These are phyloP conservation scores for Pitta sordida DNA, from an alignment of 2,113 vertebrate genomes.

Conservation along the genomic window DNA sequence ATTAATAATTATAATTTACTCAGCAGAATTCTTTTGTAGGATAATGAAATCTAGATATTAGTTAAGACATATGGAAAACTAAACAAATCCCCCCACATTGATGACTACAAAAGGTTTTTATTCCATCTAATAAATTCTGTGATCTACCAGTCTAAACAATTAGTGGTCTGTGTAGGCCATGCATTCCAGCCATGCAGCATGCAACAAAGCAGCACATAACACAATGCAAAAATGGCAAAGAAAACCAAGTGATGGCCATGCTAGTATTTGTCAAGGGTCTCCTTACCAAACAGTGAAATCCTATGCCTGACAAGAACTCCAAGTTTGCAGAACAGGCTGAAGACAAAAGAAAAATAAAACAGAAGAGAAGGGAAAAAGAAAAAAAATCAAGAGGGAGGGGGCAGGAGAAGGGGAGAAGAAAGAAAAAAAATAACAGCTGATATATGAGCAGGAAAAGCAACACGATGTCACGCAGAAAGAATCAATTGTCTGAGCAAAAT, in stretches of 20 bases:
- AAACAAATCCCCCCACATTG: not conserved
- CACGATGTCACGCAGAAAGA: conserved; percentile 77
- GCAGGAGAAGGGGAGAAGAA: not conserved
- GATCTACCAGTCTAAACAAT: conserved; percentile 7
- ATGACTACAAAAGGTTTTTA: not conserved
- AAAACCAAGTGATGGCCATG: conserved; percentile 73
- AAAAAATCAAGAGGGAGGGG: not conserved
- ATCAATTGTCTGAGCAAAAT: conserved; percentile 71
- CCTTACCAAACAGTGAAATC: conserved; percentile 99
- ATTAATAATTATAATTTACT: not conserved
- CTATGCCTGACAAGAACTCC: conserved; percentile 99
- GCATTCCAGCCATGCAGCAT: conserved; percentile 73
- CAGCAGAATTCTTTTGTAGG: not conserved
- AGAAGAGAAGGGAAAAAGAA: conserved; percentile 59
- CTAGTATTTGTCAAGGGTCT: conserved; percentile 73
- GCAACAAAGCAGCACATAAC: conserved; percentile 63
- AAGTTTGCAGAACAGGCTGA: conserved; percentile 99
- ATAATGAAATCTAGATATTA: not conserved
- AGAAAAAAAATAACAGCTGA: conserved; percentile 75
- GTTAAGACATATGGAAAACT: not conserved
- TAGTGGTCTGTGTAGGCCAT: conserved; percentile 48
- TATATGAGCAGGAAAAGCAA: conserved; percentile 79
- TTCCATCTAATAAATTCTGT: not conserved
- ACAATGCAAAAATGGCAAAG: conserved; percentile 69
- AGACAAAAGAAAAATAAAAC: conserved; percentile 75